These are phyloP conservation scores for Idaea straminata DNA, from an alignment of 2,888 invertebrate genomes.

Conservation along the genomic window DNA sequence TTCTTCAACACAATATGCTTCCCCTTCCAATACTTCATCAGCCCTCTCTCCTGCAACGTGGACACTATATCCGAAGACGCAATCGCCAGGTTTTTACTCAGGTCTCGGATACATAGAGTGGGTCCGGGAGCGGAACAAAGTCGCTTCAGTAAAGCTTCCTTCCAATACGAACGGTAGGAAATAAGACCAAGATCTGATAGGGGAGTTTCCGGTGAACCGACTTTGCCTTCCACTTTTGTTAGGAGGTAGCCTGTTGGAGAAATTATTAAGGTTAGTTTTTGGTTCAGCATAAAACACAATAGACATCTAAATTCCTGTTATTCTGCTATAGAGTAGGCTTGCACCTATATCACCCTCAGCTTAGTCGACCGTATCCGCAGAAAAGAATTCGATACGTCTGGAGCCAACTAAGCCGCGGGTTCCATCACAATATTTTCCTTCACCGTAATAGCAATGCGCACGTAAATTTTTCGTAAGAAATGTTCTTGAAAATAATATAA, in stretches of 20 bases:
- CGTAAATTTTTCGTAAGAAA: too few species aligned
- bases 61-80: constrained; percentile 98
- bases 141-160: constrained; percentile 95
- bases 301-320: too few species aligned
- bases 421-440: too few species aligned
- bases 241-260: constrained; percentile 91
- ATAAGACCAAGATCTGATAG: constrained; percentile 98
- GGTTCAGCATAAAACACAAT: too few species aligned
- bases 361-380: too few species aligned
- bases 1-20: constrained; percentile 97
- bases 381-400: too few species aligned
- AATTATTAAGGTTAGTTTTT: background rate
- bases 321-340: too few species aligned
- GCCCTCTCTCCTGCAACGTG: constrained; percentile 96
- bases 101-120: constrained; percentile 94
- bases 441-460: too few species aligned
- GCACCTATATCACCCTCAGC: too few species aligned
- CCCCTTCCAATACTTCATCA: constrained; percentile 99
- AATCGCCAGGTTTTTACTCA: constrained; percentile 94
- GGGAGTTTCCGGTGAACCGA: constrained; percentile 99
- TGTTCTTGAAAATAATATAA: too few species aligned
- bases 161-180: constrained; percentile 99
- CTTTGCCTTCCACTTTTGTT: constrained; percentile 97
- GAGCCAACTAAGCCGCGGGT: too few species aligned
- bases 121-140: constrained; percentile 93